Evolutionary conservation across 2,888 invertebrate species (phyloP), one percentile per base, ranked within the genome.

Genomic region (Chalcis sispes): DNA sequence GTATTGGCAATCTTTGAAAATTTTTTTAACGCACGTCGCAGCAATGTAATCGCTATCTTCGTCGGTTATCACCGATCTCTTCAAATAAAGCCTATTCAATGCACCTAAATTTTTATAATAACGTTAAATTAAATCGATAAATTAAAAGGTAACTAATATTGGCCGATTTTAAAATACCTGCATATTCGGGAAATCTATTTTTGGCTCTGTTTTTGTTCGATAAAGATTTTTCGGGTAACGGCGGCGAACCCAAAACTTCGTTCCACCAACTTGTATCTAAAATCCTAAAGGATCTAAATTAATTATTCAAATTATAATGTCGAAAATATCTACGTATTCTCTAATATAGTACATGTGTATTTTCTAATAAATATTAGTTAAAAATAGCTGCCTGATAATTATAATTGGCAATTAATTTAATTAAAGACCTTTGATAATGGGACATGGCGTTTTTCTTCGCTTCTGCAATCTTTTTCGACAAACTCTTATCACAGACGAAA

Each of bases 21-120:
- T 42, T 82, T 82, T 71, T 85, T 89, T 89, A 2, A 90, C 89
- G 75, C 82, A 82, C 8, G 89, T 87, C 0, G 90, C 90, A 61
- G 90, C 89, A 25, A 90, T 89, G 78, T 90, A 90, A 61, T 88
- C 87, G 23, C 90, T 89, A 40, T 85, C 81, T 46, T 83, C 85
- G 62, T 90, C 89, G 1, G 82, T 72, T 0, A 75, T 27, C 2
- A 89, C 88, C 72, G 86, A 87, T 74, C 88, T 85, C 2, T 85
- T 81, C 20, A 90, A 80, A 73, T 84, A 89, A 15, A 90, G 80
- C 65, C 87, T 82, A 40, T 85, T 86, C 25, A 77, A 40, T 4
- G 77, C 74, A 15, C 73, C 85, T 85, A 56, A 4, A 65, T 46
- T 50, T 20, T 54, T 48, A 70, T 52, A 32, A 20, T 58, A 27